Conservation (phyloP, 1,140 invertebrate species). For the Micrasema longulum region DNA sequence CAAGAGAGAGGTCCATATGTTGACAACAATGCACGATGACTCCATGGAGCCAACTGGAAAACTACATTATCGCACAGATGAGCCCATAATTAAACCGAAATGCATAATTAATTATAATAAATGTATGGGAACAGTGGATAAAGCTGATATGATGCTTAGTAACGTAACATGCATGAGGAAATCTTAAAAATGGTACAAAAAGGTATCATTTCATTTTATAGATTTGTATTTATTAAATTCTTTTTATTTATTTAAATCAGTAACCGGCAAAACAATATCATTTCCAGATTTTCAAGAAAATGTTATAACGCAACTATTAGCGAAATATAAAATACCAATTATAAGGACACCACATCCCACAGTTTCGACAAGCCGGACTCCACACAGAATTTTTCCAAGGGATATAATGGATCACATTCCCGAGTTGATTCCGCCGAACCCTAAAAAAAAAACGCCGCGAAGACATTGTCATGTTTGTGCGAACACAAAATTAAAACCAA, state of each 20-base stretch:
- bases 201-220: constrained; percentile 15
- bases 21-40: neutral
- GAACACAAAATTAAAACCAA: too few species aligned
- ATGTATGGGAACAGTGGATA: constrained; percentile 1
- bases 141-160: constrained; percentile 15
- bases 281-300: constrained; percentile 9
- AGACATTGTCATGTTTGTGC: neutral
- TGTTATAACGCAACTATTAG: constrained; percentile 19
- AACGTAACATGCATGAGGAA: neutral
- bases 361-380: too few species aligned
- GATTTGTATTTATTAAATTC: constrained; percentile 22
- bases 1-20: neutral
- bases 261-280: neutral
- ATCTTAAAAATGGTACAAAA: constrained; percentile 18
- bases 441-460: neutral
- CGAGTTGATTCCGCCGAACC: too few species aligned
- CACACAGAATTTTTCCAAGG: too few species aligned
- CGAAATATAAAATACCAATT: neutral
- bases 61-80: neutral
- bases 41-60: neutral
- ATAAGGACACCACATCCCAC: too few species aligned
- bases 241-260: neutral
- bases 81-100: neutral
- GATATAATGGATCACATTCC: too few species aligned
- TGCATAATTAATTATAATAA: neutral